Percentiles rank a stretch among this genome's conserved stretches.
Evolutionary conservation across 2,797 vertebrate genomes (phyloP).

Genomic region (Dipus sagitta): DNA sequence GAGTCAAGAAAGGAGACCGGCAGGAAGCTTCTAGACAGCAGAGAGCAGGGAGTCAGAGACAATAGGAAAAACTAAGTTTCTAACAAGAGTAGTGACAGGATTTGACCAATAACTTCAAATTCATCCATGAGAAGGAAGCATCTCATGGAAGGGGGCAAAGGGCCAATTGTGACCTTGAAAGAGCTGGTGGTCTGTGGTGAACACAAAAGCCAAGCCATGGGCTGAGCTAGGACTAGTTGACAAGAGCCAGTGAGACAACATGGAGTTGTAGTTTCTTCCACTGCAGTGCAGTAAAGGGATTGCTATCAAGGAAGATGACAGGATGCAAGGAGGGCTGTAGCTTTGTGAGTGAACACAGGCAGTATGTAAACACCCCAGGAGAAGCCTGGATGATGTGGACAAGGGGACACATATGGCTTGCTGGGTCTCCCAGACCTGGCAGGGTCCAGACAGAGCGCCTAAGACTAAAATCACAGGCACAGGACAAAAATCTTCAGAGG

Average conservation of each 20-base stretch:
- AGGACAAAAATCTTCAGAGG: neutral
- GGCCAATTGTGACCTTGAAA: neutral
- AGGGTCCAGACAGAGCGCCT: neutral
- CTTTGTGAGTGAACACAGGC: neutral
- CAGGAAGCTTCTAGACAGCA: neutral
- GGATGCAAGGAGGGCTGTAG: neutral
- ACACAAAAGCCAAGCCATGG: neutral
- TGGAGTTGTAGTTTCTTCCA: neutral
- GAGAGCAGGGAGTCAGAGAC: neutral
- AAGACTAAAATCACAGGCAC: neutral
- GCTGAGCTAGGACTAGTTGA: neutral
- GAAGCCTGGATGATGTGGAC: neutral
- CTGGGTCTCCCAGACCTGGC: neutral
- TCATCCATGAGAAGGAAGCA: neutral
- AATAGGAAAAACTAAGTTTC: neutral
- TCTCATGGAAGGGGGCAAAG: neutral
- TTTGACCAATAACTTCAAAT: neutral
- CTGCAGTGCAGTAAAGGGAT: neutral
- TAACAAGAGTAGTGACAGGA: neutral
- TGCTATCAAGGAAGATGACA: neutral
- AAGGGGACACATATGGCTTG: neutral
- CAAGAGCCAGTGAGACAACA: neutral
- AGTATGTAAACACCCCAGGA: neutral
- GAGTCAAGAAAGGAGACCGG: neutral
- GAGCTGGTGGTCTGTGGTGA: neutral